phyloP scores from a whole-genome alignment of 2,797 vertebrate genomes.

The Tympanoctomys barrerae region DNA sequence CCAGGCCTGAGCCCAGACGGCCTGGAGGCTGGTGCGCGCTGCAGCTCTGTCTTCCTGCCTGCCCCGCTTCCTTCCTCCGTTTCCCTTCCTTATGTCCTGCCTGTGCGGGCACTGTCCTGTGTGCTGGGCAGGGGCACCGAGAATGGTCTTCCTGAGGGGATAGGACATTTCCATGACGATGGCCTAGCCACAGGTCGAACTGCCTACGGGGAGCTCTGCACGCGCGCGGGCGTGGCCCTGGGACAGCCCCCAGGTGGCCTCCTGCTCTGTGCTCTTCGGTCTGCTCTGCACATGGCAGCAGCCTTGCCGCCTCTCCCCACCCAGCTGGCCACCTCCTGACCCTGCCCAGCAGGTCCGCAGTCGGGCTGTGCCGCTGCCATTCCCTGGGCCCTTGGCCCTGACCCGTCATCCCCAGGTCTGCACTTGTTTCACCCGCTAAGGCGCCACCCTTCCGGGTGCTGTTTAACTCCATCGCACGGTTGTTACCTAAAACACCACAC shows the following conservation, averaged over 20 bases:
- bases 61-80: not conserved
- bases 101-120: rapidly evolving
- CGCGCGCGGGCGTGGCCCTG: rapidly evolving
- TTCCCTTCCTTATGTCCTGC: rapidly evolving
- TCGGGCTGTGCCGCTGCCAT: not conserved
- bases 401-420: not conserved
- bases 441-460: rapidly evolving
- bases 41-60: rapidly evolving
- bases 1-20: not conserved
- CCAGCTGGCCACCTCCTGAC: not conserved
- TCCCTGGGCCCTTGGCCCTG: not conserved
- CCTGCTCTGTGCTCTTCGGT: not conserved
- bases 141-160: not conserved
- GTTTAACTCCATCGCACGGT: not conserved
- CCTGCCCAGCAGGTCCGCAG: not conserved
- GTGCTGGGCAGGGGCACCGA: not conserved
- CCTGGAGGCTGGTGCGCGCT: not conserved
- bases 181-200: not conserved
- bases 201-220: rapidly evolving
- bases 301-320: not conserved
- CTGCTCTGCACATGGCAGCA: not conserved
- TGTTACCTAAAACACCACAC: not conserved
- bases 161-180: not conserved
- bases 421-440: not conserved
- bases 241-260: not conserved